Evolutionary conservation across 2,888 invertebrate genomes (phyloP), one percentile per base, ranked within the genome.

Genomic region (Odontomyia ornata): DNA sequence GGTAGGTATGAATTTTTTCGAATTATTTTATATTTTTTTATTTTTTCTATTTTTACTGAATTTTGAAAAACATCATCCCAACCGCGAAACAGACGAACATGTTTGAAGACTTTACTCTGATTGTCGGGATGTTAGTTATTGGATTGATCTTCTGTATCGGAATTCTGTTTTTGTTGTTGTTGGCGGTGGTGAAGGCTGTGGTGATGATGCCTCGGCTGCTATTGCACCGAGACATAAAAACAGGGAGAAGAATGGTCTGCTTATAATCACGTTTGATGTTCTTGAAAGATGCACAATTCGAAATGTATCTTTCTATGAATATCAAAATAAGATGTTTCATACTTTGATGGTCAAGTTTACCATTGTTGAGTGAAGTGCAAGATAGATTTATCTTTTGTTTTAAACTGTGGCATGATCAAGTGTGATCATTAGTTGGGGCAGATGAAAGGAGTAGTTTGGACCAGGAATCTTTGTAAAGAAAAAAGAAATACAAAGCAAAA

Each of bases 11-110:
- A 5, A 36, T 36, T 36, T 36, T 36, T 5, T 36, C 36, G 9
- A 36, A 36, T 5, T 5, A 36, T 36, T 36, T 3, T 36, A n/a
- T n/a, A n/a, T n/a, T n/a, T n/a, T n/a, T n/a, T n/a, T n/a, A n/a
- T 36, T 36, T 36, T 52, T 52, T 4, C 18, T 18, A 18, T 52
- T 52, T 52, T 52, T 52, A 15, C 18, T 9, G 52, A 52, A 52
- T 52, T 52, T 52, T 18, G 52, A 52, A 52, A 52, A 52, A 52
- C 52, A 52, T 65, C 73, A 77, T 73, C 77, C 15, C 25, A 23
- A 5, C 5, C 25, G 9, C 21, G 57, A 60, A n/a, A 23, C 9
- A 4, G 4, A 4, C 57, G 21, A 23, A 60, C 57, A 60, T 25
- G 57, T 25, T 60, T 25, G 57, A 25, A 23, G 25, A 60, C 57